phyloP scores from a whole-genome alignment of 2,888 invertebrate species.

The Lithodes maja region DNA sequence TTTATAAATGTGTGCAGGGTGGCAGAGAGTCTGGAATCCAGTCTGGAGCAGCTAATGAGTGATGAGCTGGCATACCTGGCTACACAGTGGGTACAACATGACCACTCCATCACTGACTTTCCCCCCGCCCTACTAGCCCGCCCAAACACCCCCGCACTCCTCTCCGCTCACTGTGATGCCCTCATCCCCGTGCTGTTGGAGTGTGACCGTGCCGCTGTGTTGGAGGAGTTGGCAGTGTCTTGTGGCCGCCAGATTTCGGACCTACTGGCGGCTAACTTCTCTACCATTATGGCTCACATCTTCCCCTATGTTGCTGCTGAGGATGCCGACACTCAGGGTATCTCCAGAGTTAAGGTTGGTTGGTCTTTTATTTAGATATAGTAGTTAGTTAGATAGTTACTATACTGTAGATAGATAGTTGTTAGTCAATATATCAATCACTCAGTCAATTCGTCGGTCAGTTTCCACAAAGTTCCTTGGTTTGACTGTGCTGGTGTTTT shows the following conservation, averaged over 20 bases:
- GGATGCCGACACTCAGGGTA: neutral
- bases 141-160: neutral
- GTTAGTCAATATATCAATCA: too few species aligned
- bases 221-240: neutral
- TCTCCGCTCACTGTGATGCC: slow-evolving; percentile 5
- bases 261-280: slow-evolving; percentile 9
- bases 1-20: neutral
- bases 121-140: slow-evolving; percentile 20
- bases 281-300: slow-evolving; percentile 34
- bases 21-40: neutral
- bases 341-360: neutral
- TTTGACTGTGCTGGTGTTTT: too few species aligned
- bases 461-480: too few species aligned
- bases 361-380: neutral
- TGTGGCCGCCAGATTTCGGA: neutral
- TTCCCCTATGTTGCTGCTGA: slow-evolving; percentile 53
- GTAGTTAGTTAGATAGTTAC: too few species aligned
- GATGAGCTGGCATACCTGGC: slow-evolving; percentile 39
- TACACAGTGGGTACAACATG: slow-evolving; percentile 37
- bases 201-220: neutral
- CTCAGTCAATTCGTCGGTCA: too few species aligned
- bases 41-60: neutral
- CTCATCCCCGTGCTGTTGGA: slow-evolving; percentile 44
- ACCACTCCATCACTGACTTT: slow-evolving; percentile 24
- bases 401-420: too few species aligned